Base-by-base conservation (phyloP, 2,113 vertebrate genomes). In the Cinclus cinclus region DNA sequence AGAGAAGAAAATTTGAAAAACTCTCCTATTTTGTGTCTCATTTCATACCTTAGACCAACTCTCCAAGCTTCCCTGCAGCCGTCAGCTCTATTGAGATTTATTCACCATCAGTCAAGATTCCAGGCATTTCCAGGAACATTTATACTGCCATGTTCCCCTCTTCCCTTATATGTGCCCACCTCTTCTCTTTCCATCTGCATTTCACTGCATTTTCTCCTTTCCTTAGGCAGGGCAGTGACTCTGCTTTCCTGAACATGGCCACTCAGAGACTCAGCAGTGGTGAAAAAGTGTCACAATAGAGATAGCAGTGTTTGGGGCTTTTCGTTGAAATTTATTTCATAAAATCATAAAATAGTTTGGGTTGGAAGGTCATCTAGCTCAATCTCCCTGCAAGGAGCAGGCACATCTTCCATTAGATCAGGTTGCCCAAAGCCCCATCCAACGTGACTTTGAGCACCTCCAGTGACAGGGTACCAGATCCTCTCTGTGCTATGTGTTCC, bases 1-100 rank as follows among this genome's bases (percentile, higher is more conserved):
- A 62, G 59, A 86, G 56, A 81, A 46, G 56, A 49, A 60, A 90
- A 64, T 94, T 95, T 93, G 64, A 75, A 83, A 49, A 81, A 83
- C 52, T 89, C 74, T 89, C 39, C 41, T 73, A 76, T 89, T 95
- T 82, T 67, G 39, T 84, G 30, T 71, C 37, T 89, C 56, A 39
- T 92, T 78, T 92, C 47, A 56, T 90, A 88, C 19, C 56, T 83
- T 59, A 70, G 64, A 83, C 73, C 60, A 83, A 24, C 56, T 77
- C 50, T 63, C 55, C 1, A 12, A 93, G 49, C n/a, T 84, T 64
- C n/a, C 53, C 53, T 86, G 56, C 28, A 90, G 83, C 88, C 95
- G 85, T 87, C 90, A 81, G 41, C 58, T 88, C 47, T 84, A n/a
- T 24, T 71, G 73, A 86, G 68, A 95, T 95, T 97, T 96, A 94